A percentile compares a stretch with the other conserved stretches of the same genome.
phyloP scores from a whole-genome alignment of 2,113 vertebrate genomes.

The Sciurus niger region DNA sequence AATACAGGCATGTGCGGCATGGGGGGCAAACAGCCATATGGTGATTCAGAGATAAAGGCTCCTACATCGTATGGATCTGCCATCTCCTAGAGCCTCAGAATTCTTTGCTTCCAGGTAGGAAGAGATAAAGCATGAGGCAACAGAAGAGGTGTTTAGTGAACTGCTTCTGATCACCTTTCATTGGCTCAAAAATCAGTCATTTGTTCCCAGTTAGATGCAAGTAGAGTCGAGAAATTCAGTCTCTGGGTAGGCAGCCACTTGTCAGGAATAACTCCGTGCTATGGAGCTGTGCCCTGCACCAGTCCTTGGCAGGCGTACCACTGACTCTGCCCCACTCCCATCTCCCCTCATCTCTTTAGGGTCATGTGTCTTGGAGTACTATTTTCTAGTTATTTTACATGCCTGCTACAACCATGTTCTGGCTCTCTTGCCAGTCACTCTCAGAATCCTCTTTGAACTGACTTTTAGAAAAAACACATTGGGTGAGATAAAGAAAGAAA shows the following conservation, averaged over 20 bases:
- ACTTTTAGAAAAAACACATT: slow-evolving; percentile 13
- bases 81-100: neutral
- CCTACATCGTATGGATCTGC: neutral
- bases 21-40: neutral
- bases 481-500: neutral
- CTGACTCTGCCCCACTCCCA: neutral
- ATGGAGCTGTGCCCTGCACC: no score
- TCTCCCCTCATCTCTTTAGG: neutral
- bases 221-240: neutral
- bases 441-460: slow-evolving; percentile 39
- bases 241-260: neutral
- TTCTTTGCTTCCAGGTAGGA: neutral
- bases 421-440: neutral
- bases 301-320: neutral
- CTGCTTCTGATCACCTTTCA: neutral
- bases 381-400: slow-evolving; percentile 28
- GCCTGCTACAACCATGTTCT: neutral
- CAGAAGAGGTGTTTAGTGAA: neutral
- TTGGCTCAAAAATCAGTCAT: neutral
- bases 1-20: neutral
- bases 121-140: neutral
- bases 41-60: neutral
- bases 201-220: neutral
- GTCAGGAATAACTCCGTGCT: neutral
- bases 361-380: neutral